Percentiles rank a stretch among this genome's conserved stretches.
These are phyloP conservation scores for Camponotus floridanus DNA, from an alignment of 1,140 invertebrate genomes.

Conservation along the genomic window DNA sequence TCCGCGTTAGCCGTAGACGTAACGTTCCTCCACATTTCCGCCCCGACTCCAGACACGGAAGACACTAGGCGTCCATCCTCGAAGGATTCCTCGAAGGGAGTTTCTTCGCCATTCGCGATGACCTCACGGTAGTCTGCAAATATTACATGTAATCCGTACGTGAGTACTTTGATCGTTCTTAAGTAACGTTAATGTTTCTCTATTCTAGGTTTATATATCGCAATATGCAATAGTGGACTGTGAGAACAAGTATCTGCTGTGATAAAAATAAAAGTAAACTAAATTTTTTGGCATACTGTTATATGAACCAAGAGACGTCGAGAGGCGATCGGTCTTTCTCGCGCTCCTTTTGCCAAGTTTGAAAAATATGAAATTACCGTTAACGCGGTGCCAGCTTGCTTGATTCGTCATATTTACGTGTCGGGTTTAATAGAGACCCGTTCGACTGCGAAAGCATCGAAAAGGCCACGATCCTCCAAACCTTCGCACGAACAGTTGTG, in stretches of 20 bases:
- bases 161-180: constrained; percentile 21
- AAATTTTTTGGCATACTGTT: constrained; percentile 11
- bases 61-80: constrained; percentile 13
- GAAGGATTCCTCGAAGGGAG: constrained; percentile 37
- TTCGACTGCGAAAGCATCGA: background rate
- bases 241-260: background rate
- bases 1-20: constrained; percentile 10
- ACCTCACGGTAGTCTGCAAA: constrained; percentile 2
- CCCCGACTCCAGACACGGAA: constrained; percentile 24
- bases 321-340: background rate
- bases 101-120: constrained; percentile 33
- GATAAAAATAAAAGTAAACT: background rate
- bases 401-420: constrained; percentile 43
- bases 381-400: constrained; percentile 15
- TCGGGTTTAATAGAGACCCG: constrained; percentile 37
- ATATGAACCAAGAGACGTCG: background rate
- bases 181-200: constrained; percentile 18
- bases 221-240: background rate
- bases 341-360: background rate
- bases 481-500: constrained; percentile 36
- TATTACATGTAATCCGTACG: constrained; percentile 8
- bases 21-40: constrained; percentile 31
- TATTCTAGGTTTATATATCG: background rate
- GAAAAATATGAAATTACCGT: constrained; percentile 16
- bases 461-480: constrained; percentile 38